Conservation (phyloP, 2,797 vertebrate species). For the Helicolenus hilgendorfi region DNA sequence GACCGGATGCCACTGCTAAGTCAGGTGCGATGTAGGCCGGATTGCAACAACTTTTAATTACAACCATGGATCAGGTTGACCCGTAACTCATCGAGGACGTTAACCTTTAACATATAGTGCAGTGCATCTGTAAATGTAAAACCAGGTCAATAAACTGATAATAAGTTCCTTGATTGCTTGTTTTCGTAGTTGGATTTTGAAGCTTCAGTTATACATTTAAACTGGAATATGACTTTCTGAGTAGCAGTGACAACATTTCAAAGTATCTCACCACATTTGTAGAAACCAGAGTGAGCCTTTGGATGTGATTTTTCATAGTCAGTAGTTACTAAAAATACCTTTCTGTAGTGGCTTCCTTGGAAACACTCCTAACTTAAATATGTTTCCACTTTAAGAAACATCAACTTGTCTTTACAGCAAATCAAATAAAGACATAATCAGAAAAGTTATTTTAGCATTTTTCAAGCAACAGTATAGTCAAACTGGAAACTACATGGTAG, state of each 20-base stretch:
- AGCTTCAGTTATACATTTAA: neutral
- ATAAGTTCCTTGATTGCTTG: neutral
- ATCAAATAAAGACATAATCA: neutral
- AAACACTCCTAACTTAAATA: slow-evolving; percentile 28
- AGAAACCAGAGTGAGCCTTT: neutral
- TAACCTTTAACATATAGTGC: slow-evolving; percentile 44
- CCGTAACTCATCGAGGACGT: neutral
- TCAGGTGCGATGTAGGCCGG: neutral
- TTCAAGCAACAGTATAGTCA: neutral
- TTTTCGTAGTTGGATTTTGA: neutral
- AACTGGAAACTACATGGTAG: neutral
- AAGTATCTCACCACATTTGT: neutral
- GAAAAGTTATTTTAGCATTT: neutral
- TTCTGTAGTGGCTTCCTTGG: slow-evolving; percentile 37
- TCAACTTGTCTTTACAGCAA: neutral
- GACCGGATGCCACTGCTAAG: neutral
- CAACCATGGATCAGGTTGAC: neutral
- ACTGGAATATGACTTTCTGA: neutral
- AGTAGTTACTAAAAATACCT: slow-evolving; percentile 32
- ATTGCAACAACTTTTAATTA: neutral
- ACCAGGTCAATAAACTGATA: slow-evolving; percentile 37
- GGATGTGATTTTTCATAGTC: slow-evolving; percentile 31
- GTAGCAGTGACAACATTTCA: neutral
- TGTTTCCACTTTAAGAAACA: slow-evolving; percentile 34
- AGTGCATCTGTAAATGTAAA: slow-evolving; percentile 32